Evolutionary conservation across 2,113 vertebrate species (phyloP), one percentile per base, ranked within the genome.

Genomic region (Psephotus haematonotus): DNA sequence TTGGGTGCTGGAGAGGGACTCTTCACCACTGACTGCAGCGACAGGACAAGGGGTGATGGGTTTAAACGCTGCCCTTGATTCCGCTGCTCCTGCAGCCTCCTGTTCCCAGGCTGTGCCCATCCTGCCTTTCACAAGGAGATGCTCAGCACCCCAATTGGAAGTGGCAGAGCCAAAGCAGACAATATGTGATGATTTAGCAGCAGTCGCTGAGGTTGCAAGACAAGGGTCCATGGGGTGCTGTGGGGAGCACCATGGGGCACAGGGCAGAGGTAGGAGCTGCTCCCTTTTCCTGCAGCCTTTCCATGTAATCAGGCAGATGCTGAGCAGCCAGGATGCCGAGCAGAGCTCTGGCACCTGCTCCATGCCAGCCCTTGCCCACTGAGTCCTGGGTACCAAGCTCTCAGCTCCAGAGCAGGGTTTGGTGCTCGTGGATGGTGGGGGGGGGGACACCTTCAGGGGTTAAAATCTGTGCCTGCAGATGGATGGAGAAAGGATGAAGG

Each of bases 241-340:
- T 12, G 63, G 13, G 50, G 74, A 12, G 7, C 57, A n/a, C 57
- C 8, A 10, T 23, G 20, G 28, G 18, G 6, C 0, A 22, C 39
- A 23, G 17, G 59, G 25, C 39, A 29, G 72, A 60, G 27, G 22
- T 8, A 11, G 43, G 43, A 64, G 68, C 23, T 19, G 60, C 81
- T 80, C 53, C 0, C 1, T 41, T 55, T 31, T 50, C 81, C 81
- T 11, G 15, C 19, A 50, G 25, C 64, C 37, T 59, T 44, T 64
- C 47, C 3, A 0, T 49, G 37, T n/a, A 6, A 24, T 10, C 1
- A 1, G 27, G 67, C 14, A 24, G 72, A 10, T 17, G 79, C 46
- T 33, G 72, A 60, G 79, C 57, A 52, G 57, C 43, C 0, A 1
- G 25, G 47, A 41, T 10, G 69, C 47, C 1, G 46, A 47, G 27